Base-by-base conservation (phyloP, 1,140 invertebrate species). In the Brachionus rotundiformis region DNA sequence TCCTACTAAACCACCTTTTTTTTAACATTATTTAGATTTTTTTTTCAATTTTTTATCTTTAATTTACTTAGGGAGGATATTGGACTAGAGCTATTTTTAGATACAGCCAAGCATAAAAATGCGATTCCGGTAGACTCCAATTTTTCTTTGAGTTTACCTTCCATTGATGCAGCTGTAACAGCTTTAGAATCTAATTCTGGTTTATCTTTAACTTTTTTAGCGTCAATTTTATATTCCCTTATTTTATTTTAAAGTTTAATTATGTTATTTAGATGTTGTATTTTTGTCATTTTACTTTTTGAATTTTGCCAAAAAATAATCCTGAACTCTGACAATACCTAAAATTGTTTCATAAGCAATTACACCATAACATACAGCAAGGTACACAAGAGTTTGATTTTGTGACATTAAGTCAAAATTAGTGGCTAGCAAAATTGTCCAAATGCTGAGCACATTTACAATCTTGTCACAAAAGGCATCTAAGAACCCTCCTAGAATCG, bases 71-170 rank as follows among this genome's bases (percentile, higher is more conserved):
- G 68, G 83, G 82, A 80, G n/a, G 75, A 59, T 76, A 79, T 83
- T 59, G 25, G 61, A 65, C 83, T 77, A 16, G 83, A 80, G 3
- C 81, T 79, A 7, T 54, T 13, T 39, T 83, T 44, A 16, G 81
- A 54, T 80, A 85, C 84, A 27, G 85, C 83, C 13, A 87, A 39
- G 83, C 85, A 86, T 3, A 87, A 82, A 75, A 83, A 85, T 5
- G 84, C 86, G 13, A 87, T 85, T 10, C 85, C 85, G 71, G 85
- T 83, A 25, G 86, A 87, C 68, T 87, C 86, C n/a, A 87, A 71
- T 71, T 87, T 87, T 82, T 87, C 86, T 76, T 87, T 87, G 61
- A 87, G 81, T 82, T 87, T 87, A 13, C 86, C 86, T 77, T 86
- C 86, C 86, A 87, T 87, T 5, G 85, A 84, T 10, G 86, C 84